These are phyloP conservation scores for Egretta garzetta DNA, from an alignment of 2,113 vertebrate genomes.

Conservation along the genomic window DNA sequence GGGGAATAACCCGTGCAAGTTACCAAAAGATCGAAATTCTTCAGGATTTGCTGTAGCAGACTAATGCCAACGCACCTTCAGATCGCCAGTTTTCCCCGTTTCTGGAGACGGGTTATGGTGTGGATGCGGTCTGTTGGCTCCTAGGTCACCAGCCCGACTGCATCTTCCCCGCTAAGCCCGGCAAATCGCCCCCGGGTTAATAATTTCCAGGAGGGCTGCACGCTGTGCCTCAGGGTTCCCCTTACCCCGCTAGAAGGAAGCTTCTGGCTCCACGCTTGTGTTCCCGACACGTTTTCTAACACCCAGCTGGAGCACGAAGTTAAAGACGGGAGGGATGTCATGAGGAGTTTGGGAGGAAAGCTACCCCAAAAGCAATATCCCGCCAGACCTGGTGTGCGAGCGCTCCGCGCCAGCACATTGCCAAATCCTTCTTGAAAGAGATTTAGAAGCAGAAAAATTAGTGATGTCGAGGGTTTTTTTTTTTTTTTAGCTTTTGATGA, in stretches of 20 bases:
- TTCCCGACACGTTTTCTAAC: background rate
- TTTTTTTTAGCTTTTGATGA: background rate
- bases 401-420: background rate
- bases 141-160: background rate
- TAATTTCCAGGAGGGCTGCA: background rate
- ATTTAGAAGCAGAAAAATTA: background rate
- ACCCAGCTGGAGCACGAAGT: background rate
- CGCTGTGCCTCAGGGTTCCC: rapidly evolving
- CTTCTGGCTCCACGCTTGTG: rapidly evolving
- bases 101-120: background rate
- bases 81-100: background rate
- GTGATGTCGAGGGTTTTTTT: rapidly evolving
- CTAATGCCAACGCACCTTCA: background rate
- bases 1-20: background rate
- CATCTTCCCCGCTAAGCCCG: rapidly evolving
- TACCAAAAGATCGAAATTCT: background rate
- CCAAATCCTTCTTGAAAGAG: background rate
- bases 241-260: background rate
- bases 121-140: background rate
- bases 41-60: background rate
- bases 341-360: background rate
- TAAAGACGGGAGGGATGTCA: background rate
- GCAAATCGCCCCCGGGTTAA: background rate
- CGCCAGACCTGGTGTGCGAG: background rate
- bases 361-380: background rate